phyloP scores from a whole-genome alignment of 2,888 invertebrate species.

The Lypha dubia region DNA sequence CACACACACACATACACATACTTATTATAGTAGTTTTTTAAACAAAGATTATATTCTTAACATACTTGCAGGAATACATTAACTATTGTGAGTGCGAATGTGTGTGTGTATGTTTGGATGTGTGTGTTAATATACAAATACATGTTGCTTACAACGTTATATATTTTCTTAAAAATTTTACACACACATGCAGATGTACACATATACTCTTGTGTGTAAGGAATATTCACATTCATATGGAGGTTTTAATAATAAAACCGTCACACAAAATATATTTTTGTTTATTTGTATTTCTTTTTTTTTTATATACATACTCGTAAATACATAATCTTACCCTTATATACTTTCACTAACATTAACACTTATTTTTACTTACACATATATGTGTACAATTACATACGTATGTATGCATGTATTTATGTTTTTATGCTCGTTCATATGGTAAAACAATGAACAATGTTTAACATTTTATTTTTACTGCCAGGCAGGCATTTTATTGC shows the following conservation, averaged over 20 bases:
- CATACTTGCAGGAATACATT: background rate
- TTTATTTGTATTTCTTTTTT: slow-evolving; percentile 18
- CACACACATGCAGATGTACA: slow-evolving; percentile 10
- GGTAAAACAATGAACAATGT: slow-evolving; percentile 60
- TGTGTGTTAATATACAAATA: background rate
- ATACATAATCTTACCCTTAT: no score
- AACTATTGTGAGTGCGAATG: background rate
- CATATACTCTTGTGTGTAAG: background rate
- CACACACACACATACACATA: background rate
- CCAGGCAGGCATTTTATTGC: slow-evolving; percentile 48
- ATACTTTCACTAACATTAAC: slow-evolving; percentile 30
- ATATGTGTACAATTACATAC: background rate
- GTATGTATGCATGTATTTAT: background rate
- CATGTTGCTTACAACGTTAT: background rate
- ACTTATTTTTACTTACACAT: slow-evolving; percentile 12
- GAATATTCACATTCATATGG: slow-evolving; percentile 19
- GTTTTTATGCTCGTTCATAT: no score
- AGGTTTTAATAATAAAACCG: slow-evolving; percentile 53
- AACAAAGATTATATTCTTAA: slow-evolving; percentile 37
- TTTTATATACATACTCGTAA: background rate
- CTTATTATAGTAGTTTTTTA: slow-evolving; percentile 21
- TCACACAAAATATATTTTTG: slow-evolving; percentile 41
- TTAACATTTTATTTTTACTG: slow-evolving; percentile 67
- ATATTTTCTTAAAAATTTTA: background rate
- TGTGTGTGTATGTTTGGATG: background rate